These are phyloP conservation scores for Maniola jurtina DNA, from an alignment of 1,140 invertebrate species.

Conservation along the genomic window DNA sequence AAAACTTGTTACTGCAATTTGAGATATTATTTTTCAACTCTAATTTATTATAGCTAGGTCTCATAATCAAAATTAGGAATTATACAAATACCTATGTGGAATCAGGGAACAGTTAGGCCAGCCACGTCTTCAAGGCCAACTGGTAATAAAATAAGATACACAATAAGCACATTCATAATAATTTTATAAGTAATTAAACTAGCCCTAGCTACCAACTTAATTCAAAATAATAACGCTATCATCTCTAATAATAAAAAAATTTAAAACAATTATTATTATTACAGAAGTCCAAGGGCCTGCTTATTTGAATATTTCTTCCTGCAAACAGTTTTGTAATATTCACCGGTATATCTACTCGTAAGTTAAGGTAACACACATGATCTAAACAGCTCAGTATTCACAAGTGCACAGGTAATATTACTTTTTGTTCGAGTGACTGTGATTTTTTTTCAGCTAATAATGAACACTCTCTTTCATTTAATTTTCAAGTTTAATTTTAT, in stretches of 20 bases:
- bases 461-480: slow-evolving; percentile 21
- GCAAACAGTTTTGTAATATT: not conserved
- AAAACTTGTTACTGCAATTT: too few species aligned
- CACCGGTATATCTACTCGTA: not conserved
- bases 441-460: slow-evolving; percentile 42
- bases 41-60: too few species aligned
- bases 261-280: slow-evolving; percentile 51
- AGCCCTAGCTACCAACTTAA: slow-evolving; percentile 2
- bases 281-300: slow-evolving; percentile 41
- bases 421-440: not conserved
- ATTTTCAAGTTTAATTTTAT: slow-evolving; percentile 49
- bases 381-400: not conserved
- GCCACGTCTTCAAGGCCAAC: too few species aligned
- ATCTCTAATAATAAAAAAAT: slow-evolving; percentile 8
- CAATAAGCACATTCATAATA: too few species aligned
- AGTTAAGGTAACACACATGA: slow-evolving; percentile 11
- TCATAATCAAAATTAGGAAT: too few species aligned
- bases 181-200: too few species aligned
- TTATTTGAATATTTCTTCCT: not conserved
- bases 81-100: too few species aligned
- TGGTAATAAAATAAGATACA: too few species aligned
- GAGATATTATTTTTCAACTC: too few species aligned
- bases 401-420: not conserved
- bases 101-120: too few species aligned
- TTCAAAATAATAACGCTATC: slow-evolving; percentile 6